Evolutionary conservation across 2,797 vertebrate species (phyloP).

Genomic region (Yasuhikotakia modesta): DNA sequence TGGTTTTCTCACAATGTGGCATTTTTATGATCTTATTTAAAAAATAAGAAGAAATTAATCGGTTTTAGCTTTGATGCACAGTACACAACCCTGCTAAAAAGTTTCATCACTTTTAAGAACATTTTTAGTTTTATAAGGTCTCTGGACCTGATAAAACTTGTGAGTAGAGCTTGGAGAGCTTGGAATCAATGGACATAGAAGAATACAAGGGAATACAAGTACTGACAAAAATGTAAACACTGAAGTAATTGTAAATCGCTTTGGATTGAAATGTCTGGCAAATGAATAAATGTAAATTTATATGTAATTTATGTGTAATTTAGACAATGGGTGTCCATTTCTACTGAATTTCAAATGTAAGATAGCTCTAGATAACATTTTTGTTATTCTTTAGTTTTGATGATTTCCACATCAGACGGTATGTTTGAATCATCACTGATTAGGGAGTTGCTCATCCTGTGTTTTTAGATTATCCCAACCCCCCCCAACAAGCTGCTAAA

Average conservation of each 20-base stretch:
- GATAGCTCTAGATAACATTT: not conserved
- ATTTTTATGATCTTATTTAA: conserved; percentile 2
- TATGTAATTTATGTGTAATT: too few relatives aligned
- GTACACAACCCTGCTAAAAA: not conserved
- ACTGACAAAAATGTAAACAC: too few relatives aligned
- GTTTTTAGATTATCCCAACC: conserved; percentile 43
- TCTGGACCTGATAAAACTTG: not conserved
- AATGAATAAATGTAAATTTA: too few relatives aligned
- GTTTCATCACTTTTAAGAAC: not conserved
- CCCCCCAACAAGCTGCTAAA: conserved; percentile 46
- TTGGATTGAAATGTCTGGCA: too few relatives aligned
- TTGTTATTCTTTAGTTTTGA: not conserved
- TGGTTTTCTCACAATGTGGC: not conserved
- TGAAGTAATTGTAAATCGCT: too few relatives aligned
- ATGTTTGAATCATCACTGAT: conserved; percentile 20
- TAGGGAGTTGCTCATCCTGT: not conserved
- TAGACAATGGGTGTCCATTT: too few relatives aligned
- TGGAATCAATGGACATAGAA: too few relatives aligned
- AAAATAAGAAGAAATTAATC: conserved; percentile 1
- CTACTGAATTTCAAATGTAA: too few relatives aligned
- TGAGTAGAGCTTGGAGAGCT: not conserved
- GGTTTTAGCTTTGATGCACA: not conserved
- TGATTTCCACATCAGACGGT: conserved; percentile 19
- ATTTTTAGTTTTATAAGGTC: not conserved
- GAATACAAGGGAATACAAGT: too few relatives aligned